Percentiles rank a stretch among this genome's conserved stretches.
Conservation (phyloP, 2,797 vertebrate genomes). For the Sitta carolinensis region DNA sequence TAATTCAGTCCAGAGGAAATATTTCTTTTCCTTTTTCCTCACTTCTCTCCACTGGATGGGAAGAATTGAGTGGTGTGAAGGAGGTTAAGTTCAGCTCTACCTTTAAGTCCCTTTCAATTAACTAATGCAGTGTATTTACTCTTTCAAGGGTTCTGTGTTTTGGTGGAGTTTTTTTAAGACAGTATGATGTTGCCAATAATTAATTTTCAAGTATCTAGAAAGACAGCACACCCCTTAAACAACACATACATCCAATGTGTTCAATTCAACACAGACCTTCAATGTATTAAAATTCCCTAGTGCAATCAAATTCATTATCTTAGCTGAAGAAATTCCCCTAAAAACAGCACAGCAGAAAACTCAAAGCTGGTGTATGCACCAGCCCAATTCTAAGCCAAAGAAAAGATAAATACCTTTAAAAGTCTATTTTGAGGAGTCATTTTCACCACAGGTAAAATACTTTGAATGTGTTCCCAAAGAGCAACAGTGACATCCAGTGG, state of each 20-base stretch:
- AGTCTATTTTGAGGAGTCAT: not conserved
- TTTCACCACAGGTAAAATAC: constrained; percentile 16
- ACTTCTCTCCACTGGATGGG: not conserved
- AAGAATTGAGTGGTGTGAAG: not conserved
- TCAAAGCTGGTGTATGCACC: not conserved
- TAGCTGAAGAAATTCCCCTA: not conserved
- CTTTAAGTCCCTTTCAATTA: not conserved
- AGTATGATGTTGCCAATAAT: not conserved
- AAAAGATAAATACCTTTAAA: not conserved
- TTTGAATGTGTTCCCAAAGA: not conserved
- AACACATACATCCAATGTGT: not conserved
- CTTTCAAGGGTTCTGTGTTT: not conserved
- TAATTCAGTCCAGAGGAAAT: not conserved
- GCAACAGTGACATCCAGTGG: constrained; percentile 67
- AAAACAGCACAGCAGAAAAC: not conserved
- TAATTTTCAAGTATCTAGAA: not conserved
- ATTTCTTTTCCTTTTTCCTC: not conserved
- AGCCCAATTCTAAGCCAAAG: not conserved
- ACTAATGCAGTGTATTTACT: not conserved
- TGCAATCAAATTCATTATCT: not conserved
- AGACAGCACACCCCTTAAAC: not conserved
- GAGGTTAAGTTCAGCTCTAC: not conserved
- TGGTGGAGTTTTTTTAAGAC: not conserved
- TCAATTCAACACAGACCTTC: not conserved
- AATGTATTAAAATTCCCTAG: not conserved